phyloP scores from a whole-genome alignment of 2,888 invertebrate genomes.

The Euplexia lucipara region DNA sequence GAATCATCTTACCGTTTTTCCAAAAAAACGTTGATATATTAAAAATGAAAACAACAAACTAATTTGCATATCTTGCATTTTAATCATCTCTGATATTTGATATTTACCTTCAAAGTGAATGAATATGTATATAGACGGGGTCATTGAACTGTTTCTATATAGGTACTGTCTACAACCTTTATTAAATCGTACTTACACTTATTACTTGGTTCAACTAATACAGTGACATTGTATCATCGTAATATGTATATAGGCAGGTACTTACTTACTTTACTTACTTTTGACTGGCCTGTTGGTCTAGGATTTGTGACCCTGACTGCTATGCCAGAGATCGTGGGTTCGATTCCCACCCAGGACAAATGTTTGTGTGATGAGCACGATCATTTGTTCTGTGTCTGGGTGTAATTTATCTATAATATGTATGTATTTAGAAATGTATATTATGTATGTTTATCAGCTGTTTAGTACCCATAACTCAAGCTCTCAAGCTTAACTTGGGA shows the following conservation, averaged over 20 bases:
- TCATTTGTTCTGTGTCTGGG: too few relatives aligned
- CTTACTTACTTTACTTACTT: too few relatives aligned
- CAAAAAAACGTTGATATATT: neutral
- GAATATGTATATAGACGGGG: conserved; percentile 2
- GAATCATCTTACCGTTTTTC: neutral
- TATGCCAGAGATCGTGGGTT: too few relatives aligned
- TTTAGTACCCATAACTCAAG: too few relatives aligned
- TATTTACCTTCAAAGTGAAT: conserved; percentile 12
- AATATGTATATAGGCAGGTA: neutral
- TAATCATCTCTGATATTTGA: conserved; percentile 34
- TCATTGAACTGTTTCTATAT: conserved; percentile 7
- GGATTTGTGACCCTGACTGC: too few relatives aligned
- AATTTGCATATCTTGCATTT: conserved; percentile 22
- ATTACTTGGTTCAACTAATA: neutral
- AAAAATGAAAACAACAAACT: conserved; percentile 2
- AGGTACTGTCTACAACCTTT: conserved; percentile 5
- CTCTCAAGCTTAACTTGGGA: too few relatives aligned
- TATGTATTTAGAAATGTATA: too few relatives aligned
- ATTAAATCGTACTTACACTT: neutral
- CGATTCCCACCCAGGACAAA: too few relatives aligned
- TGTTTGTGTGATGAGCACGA: too few relatives aligned
- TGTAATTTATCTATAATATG: too few relatives aligned
- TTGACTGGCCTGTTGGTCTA: too few relatives aligned
- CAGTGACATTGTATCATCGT: conserved; percentile 4
- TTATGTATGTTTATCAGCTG: too few relatives aligned